Evolutionary conservation across 1,140 invertebrate genomes (phyloP), one percentile per base, ranked within the genome.

Genomic region (Hesperophylax magnus): DNA sequence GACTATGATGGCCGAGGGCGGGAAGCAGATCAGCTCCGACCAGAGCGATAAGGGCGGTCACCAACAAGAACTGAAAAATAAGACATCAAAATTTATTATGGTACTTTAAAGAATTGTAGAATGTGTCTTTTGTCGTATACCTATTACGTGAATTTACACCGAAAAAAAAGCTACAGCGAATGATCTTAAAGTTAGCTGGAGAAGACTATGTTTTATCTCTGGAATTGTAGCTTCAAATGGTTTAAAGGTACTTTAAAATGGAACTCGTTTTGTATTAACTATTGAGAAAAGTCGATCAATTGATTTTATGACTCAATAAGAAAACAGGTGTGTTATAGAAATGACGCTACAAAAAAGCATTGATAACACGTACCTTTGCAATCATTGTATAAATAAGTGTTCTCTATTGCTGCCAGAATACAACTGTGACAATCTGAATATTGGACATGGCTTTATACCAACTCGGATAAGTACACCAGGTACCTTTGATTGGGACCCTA

Each of bases 21-120:
- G 34, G 34, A 6, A 89, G 52, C 31, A 87, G 84, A 78, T 88
- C 89, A 71, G 89, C 89, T 61, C 87, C 88, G 85, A 87, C 88
- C 65, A 84, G 85, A 5, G 87, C 89, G 69, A 87, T 85, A 61
- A 89, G 58, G 24, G 86, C 87, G 69, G 54, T 79, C 7, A 71
- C 5, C 9, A 47, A 0, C 8, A 18, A 8, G 18, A 52, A 53
- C 67, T 71, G 9, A 53, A 71, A 52, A 20, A 4, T 18, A 58
- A 58, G 1, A 14, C 11, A 47, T 47, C 1, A 47, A 47, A 9
- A 47, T 1, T 47, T 47, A 2, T n/a, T n/a, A n/a, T n/a, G n/a
- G n/a, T n/a, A n/a, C n/a, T n/a, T n/a, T n/a, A n/a, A n/a, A n/a
- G n/a, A n/a, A n/a, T n/a, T n/a, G n/a, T n/a, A n/a, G n/a, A n/a